phyloP scores from a whole-genome alignment of 2,113 vertebrate genomes.

The Cavia porcellus region DNA sequence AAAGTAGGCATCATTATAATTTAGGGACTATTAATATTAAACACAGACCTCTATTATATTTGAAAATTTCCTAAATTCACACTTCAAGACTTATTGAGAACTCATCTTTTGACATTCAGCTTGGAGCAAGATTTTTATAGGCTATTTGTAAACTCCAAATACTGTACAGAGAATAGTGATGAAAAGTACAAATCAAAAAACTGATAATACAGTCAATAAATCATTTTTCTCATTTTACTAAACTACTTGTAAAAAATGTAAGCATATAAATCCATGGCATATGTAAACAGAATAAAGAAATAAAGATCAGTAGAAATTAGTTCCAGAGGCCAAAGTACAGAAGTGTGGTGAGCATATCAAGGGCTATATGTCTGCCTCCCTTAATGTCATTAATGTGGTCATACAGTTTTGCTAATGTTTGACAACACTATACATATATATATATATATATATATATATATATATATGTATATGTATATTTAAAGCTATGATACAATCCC shows the following conservation, averaged over 20 bases:
- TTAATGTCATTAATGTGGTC: neutral
- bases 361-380: neutral
- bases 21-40: conserved; percentile 66
- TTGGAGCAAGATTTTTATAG: conserved; percentile 51
- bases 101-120: conserved; percentile 66
- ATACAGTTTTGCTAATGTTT: neutral
- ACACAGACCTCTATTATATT: conserved; percentile 47
- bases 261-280: conserved; percentile 63
- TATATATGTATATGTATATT: no score
- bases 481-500: neutral
- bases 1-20: conserved; percentile 70
- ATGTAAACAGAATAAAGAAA: conserved; percentile 56
- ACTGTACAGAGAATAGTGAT: conserved; percentile 1
- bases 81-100: conserved; percentile 58
- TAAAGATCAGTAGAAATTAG: conserved; percentile 43
- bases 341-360: neutral
- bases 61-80: conserved; percentile 73
- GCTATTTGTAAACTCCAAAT: conserved; percentile 68
- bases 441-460: no score
- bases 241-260: conserved; percentile 72
- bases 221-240: conserved; percentile 72
- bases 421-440: neutral
- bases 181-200: conserved; percentile 16
- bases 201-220: conserved; percentile 1
- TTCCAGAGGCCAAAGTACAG: neutral